Evolutionary conservation across 2,113 vertebrate species (phyloP).

Genomic region (Misgurnus mizolepis): DNA sequence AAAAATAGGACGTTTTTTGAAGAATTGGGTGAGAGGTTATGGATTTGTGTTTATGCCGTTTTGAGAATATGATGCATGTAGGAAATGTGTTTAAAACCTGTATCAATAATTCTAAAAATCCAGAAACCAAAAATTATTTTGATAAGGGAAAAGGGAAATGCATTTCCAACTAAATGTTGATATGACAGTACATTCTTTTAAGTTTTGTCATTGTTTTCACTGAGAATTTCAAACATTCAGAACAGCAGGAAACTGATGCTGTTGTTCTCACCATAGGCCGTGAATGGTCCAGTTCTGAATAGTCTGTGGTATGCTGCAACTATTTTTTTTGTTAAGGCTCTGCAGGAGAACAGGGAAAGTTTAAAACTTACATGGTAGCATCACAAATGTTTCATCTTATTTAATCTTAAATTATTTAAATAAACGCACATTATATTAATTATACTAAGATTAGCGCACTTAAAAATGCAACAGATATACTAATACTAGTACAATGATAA

Average conservation of each 20-base stretch:
- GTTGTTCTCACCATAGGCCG: constrained; percentile 68
- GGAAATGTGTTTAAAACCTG: too few species aligned
- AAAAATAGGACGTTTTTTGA: too few species aligned
- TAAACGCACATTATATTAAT: too few species aligned
- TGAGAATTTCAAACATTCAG: neutral
- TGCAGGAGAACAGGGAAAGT: constrained; percentile 41
- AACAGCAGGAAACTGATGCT: neutral
- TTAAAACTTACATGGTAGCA: neutral
- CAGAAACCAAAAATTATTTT: neutral
- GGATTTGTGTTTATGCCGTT: too few species aligned
- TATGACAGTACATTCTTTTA: neutral
- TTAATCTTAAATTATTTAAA: neutral
- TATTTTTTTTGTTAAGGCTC: constrained; percentile 48
- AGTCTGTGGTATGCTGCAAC: constrained; percentile 63
- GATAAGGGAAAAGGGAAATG: too few species aligned
- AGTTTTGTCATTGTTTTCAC: too few species aligned
- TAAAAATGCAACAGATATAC: neutral
- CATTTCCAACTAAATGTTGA: too few species aligned
- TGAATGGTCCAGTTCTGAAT: constrained; percentile 74
- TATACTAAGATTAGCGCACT: neutral
- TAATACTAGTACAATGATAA: neutral
- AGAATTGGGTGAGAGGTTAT: too few species aligned
- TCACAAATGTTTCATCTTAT: neutral
- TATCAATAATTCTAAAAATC: neutral
- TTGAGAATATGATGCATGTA: too few species aligned